Evolutionary conservation across 53 echinoderm and acorn worm species (phyloP).

Genomic region (Pentamera pediparva): DNA sequence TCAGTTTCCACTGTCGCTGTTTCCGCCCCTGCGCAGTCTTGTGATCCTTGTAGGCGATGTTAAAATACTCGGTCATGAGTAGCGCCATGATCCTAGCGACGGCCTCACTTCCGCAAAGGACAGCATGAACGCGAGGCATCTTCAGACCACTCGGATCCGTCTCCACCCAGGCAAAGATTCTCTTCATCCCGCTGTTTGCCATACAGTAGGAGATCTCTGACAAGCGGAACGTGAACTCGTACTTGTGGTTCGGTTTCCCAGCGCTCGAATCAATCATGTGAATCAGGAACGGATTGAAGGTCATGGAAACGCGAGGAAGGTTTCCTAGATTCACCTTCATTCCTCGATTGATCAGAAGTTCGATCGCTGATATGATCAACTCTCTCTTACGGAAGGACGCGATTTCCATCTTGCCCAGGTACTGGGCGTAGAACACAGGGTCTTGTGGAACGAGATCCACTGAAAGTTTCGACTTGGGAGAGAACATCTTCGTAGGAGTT

Average conservation of each 20-base stretch:
- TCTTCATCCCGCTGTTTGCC: conserved; percentile 49
- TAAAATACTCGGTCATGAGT: conserved; percentile 56
- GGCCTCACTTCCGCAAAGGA: conserved; percentile 40
- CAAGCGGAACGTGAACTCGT: conserved; percentile 31
- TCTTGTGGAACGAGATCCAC: conserved; percentile 34
- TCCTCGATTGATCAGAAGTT: conserved; percentile 29
- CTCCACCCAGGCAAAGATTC: conserved; percentile 57
- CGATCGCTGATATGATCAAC: conserved; percentile 28
- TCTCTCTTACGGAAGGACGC: conserved; percentile 17
- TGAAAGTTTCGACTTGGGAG: conserved; percentile 12
- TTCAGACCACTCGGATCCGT: conserved; percentile 17
- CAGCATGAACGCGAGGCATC: conserved; percentile 38
- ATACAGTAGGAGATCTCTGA: conserved; percentile 43
- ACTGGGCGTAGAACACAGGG: conserved; percentile 47
- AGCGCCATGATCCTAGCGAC: conserved; percentile 52
- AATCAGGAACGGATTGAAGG: conserved; percentile 37
- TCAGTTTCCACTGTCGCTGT: conserved; percentile 3
- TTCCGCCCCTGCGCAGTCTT: neutral
- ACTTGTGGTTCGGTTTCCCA: conserved; percentile 15
- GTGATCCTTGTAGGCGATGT: conserved; percentile 42
- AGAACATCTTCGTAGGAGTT: conserved; percentile 25
- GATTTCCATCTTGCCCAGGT: conserved; percentile 55
- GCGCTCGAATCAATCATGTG: conserved; percentile 41
- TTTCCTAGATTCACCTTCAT: conserved; percentile 41
- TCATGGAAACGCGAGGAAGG: conserved; percentile 38